A percentile compares a stretch with the other conserved stretches of the same genome.
Conservation (phyloP, 2,888 invertebrate species). For the Netelia fuscicornis region DNA sequence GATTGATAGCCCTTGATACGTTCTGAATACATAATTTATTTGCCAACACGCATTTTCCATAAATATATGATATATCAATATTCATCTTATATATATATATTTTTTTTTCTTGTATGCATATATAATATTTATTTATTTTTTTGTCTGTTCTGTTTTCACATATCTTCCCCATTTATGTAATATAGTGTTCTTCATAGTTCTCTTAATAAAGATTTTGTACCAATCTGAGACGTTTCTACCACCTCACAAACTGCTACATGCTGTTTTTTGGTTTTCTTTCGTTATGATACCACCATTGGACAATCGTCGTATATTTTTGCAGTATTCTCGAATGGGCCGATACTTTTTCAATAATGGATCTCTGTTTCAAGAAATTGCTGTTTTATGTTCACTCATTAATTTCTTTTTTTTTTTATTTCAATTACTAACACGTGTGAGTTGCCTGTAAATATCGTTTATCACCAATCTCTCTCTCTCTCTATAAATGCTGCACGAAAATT, state of each 20-base stretch:
- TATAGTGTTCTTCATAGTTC: constrained; percentile 58
- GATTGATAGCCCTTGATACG: constrained; percentile 42
- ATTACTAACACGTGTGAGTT: constrained; percentile 13
- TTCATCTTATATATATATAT: constrained; percentile 72
- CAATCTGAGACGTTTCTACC: constrained; percentile 72
- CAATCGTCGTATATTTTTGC: constrained; percentile 70
- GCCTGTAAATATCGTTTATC: not conserved
- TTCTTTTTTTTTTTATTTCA: not conserved
- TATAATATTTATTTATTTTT: constrained; percentile 67
- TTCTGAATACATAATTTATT: constrained; percentile 80
- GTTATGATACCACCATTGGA: not conserved
- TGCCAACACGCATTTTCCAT: constrained; percentile 82
- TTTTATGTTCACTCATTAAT: not conserved
- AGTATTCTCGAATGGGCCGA: constrained; percentile 52
- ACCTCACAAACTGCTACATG: constrained; percentile 66
- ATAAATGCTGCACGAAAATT: constrained; percentile 2
- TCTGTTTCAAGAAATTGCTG: not conserved
- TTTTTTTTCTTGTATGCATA: constrained; percentile 66
- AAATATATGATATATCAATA: constrained; percentile 82
- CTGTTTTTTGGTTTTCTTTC: constrained; percentile 7
- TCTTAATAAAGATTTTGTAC: constrained; percentile 77
- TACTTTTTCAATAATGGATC: not conserved
- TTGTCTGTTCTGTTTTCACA: constrained; percentile 49
- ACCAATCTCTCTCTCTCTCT: not conserved
- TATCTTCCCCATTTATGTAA: constrained; percentile 60